Percentiles rank a stretch among this genome's conserved stretches.
These are phyloP conservation scores for Zosterops pallidus DNA, from an alignment of 2,113 vertebrate species.

Conservation along the genomic window DNA sequence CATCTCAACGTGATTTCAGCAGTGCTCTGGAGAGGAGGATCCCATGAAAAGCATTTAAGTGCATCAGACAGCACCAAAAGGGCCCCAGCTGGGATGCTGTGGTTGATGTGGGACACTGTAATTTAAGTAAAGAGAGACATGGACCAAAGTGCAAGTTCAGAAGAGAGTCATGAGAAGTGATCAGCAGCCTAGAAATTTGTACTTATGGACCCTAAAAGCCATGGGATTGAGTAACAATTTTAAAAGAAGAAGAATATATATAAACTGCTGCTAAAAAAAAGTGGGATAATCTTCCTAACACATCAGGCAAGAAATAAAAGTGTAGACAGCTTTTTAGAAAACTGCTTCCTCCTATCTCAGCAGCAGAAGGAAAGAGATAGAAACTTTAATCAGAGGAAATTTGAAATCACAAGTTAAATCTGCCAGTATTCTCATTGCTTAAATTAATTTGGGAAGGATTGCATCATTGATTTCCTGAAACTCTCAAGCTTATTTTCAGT, in stretches of 20 bases:
- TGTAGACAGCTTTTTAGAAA: neutral
- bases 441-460: neutral
- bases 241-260: neutral
- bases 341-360: neutral
- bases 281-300: neutral
- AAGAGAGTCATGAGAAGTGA: neutral
- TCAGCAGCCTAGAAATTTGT: neutral
- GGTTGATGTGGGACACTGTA: neutral
- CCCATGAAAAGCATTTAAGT: neutral
- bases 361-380: neutral
- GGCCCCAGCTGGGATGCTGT: neutral
- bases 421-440: neutral
- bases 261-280: neutral
- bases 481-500: neutral
- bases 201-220: neutral
- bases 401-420: neutral
- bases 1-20: neutral
- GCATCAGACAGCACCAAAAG: neutral
- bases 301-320: neutral
- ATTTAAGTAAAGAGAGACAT: neutral
- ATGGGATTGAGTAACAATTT: neutral
- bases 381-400: neutral
- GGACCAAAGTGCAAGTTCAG: neutral
- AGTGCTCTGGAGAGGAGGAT: neutral
- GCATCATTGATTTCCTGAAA: neutral